Evolutionary conservation across 2,888 invertebrate genomes (phyloP), one percentile per base, ranked within the genome.

Genomic region (Himalopsyche tibetana): DNA sequence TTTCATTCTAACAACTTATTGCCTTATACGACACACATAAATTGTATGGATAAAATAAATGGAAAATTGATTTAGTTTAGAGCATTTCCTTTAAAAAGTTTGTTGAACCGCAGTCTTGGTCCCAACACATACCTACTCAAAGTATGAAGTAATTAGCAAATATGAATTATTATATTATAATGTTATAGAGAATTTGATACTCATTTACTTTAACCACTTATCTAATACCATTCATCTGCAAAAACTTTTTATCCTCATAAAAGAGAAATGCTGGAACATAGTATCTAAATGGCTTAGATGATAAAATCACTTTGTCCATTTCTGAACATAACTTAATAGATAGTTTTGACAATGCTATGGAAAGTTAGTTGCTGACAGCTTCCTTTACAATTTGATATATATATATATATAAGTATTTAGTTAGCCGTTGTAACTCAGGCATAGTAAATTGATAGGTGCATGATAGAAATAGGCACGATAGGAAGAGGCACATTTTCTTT

Each of bases 121-220:
- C 74, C 74, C 74, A 74, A 74, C 74, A 74, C 74, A 74, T 74
- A 74, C 74, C 74, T 74, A 74, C 74, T 74, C 74, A 74, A 74
- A 74, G 74, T 74, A 74, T 74, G 74, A 74, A 74, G 38, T 74
- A 38, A 74, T 74, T 36, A 36, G 38, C 15, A 15, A 74, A 74
- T 36, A 74, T 74, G 36, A 74, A 38, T 74, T 74, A 19, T 36
- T 74, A 74, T 74, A 36, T 36, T 38, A 36, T 36, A 36, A 74
- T 74, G 74, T 74, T 74, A 36, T 74, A 36, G 74, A 74, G 15
- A 74, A 36, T 74, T 74, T 74, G 74, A 74, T 74, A 74, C 74
- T 74, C 36, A 36, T 38, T 74, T 74, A 74, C 36, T 74, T 36
- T 15, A 74, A 74, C 36, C 74, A 74, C 74, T 74, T 74, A 74